A percentile compares a stretch with the other conserved stretches of the same genome.
Conservation (phyloP, 1,140 invertebrate species). For the Idris sp. region DNA sequence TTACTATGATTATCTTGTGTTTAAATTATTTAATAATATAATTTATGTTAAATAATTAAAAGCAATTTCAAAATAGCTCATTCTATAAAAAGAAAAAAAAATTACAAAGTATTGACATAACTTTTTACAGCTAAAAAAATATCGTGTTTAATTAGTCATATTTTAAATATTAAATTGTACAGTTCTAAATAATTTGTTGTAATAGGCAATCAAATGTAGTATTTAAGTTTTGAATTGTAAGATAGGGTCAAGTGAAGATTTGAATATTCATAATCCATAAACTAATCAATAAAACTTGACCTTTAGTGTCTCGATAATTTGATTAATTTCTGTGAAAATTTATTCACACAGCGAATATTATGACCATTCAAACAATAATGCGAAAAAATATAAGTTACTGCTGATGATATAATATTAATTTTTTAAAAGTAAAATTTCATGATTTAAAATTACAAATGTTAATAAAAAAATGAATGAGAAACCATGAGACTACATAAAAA, state of each 20-base stretch:
- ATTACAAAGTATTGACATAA: too few species aligned
- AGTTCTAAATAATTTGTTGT: not conserved
- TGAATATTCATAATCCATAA: constrained; percentile 22
- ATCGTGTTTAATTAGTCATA: too few species aligned
- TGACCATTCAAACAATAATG: not conserved
- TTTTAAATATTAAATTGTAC: not conserved
- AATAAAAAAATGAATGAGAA: constrained; percentile 19
- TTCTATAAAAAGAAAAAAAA: too few species aligned
- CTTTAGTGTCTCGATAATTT: constrained; percentile 11
- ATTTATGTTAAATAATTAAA: too few species aligned
- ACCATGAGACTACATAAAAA: constrained; percentile 11
- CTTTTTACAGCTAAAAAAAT: too few species aligned
- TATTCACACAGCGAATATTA: not conserved
- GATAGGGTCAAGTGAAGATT: not conserved
- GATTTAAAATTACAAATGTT: too few species aligned
- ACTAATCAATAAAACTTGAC: constrained; percentile 8
- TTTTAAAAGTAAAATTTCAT: not conserved
- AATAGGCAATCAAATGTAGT: constrained; percentile 11
- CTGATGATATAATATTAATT: not conserved
- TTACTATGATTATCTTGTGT: too few species aligned
- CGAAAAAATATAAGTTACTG: not conserved
- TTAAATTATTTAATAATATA: too few species aligned
- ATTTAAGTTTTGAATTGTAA: constrained; percentile 12
- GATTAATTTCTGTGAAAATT: not conserved
- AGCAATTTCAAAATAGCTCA: too few species aligned